These are phyloP conservation scores for Pollimyrus isidori DNA, from an alignment of 2,113 vertebrate species.

Conservation along the genomic window DNA sequence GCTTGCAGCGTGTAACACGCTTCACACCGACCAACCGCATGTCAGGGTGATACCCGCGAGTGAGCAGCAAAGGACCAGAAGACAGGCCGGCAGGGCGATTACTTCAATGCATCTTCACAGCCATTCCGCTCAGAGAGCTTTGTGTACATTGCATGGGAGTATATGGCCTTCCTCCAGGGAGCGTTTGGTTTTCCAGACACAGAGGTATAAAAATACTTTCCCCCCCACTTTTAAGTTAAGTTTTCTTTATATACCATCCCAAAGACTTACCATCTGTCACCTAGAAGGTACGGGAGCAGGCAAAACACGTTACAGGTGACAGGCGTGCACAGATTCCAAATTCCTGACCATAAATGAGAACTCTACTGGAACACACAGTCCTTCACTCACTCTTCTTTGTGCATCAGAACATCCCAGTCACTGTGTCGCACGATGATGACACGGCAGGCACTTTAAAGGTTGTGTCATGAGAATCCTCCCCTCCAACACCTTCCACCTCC, in stretches of 20 bases:
- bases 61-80: not conserved
- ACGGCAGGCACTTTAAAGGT: not conserved
- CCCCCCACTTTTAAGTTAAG: not conserved
- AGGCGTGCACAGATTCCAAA: not conserved
- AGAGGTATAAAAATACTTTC: not conserved
- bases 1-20: not conserved
- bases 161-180: not conserved
- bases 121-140: not conserved
- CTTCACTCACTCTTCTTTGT: not conserved
- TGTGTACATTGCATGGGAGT: not conserved
- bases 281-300: not conserved
- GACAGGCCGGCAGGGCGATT: not conserved
- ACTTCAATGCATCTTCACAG: not conserved
- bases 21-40: not conserved
- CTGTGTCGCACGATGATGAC: not conserved
- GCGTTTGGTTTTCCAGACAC: not conserved
- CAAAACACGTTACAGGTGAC: not conserved
- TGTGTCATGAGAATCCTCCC: not conserved
- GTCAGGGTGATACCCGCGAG: not conserved
- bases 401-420: not conserved
- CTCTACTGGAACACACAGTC: not conserved
- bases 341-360: not conserved
- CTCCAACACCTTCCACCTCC: not conserved
- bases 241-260: not conserved
- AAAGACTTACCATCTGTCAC: not conserved